A percentile compares a stretch with the other conserved stretches of the same genome.
Evolutionary conservation across 2,888 invertebrate genomes (phyloP).

Genomic region (Drosophila neutralis): DNA sequence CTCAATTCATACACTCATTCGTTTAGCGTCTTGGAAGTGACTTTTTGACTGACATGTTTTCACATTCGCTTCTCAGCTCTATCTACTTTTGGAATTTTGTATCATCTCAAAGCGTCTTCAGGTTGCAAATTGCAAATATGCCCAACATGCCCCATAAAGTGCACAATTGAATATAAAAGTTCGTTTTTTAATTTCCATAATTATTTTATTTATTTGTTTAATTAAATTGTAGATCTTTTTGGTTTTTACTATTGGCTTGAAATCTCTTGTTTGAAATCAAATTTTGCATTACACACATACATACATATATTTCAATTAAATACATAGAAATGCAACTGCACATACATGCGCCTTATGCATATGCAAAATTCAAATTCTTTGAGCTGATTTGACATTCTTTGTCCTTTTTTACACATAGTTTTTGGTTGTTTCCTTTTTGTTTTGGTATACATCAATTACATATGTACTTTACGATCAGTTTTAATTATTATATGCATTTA

Average conservation of each 20-base stretch:
- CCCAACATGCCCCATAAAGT: not conserved
- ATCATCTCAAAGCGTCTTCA: not conserved
- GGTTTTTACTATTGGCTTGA: conserved; percentile 17
- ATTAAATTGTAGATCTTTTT: conserved; percentile 54
- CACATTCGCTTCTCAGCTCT: not conserved
- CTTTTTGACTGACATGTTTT: not conserved
- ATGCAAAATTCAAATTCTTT: conserved; percentile 48
- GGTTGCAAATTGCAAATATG: not conserved
- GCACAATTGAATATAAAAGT: not conserved
- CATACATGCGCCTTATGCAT: conserved; percentile 1
- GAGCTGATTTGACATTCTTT: conserved; percentile 39
- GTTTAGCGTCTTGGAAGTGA: not conserved
- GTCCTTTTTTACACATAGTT: conserved; percentile 50
- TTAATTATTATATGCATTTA: conserved; percentile 36
- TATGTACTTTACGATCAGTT: conserved; percentile 42
- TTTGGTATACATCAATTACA: conserved; percentile 70
- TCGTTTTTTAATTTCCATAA: conserved; percentile 57
- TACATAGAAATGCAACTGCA: conserved; percentile 53
- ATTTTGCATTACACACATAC: conserved; percentile 44
- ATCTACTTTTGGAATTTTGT: not conserved
- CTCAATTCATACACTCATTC: not conserved
- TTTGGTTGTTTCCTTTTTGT: conserved; percentile 18
- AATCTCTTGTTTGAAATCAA: conserved; percentile 48
- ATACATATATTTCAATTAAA: conserved; percentile 29
- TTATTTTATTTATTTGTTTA: conserved; percentile 71